Base-by-base conservation (phyloP, 2,797 vertebrate species). In the Rhinoraja longicauda region DNA sequence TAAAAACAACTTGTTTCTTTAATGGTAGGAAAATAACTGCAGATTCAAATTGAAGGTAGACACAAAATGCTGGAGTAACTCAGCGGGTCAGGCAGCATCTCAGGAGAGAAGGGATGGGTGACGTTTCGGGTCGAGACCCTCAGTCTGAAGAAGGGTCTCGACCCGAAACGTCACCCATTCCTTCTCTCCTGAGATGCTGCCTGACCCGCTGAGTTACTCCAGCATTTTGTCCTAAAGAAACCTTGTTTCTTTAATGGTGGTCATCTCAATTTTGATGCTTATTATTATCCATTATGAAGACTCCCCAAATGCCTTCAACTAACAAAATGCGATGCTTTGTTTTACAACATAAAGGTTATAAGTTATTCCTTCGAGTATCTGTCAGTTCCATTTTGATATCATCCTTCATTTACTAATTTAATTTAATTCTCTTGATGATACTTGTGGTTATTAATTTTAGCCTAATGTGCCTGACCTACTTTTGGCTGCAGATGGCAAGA, bases 281-380 rank as follows among this genome's bases (percentile, higher is more conserved):
- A 53, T 81, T 76, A 10, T 76, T 53, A 45, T 39, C n/a, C 75
- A 77, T 75, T 75, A 29, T 29, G 26, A n/a, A 75, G n/a, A 2
- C n/a, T 77, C 39, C 78, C 78, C 24, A 2, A 21, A 21, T 53
- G 21, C 21, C 36, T 53, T n/a, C n/a, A 76, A 32, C 29, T 81
- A 77, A 36, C 78, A 81, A 53, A 45, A 1, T 24, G 19, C 53
- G 39, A 45, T 32, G n/a, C 4, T 32, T 81, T 81, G 39, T 81
- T 39, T 81, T 39, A 81, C 78, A 84, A n/a, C 12, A 29, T 57
- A 62, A 59, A 57, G 81, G 24, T 86, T 59, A 62, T 29, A 26
- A 86, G 57, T 62, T 86, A 86, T 29, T 62, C 57, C 82, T 64
- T 86, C n/a, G 29, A 86, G 59, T n/a, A 64, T 62, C 82, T 86